phyloP scores from a whole-genome alignment of 2,797 vertebrate species.

The Gastrophryne carolinensis region DNA sequence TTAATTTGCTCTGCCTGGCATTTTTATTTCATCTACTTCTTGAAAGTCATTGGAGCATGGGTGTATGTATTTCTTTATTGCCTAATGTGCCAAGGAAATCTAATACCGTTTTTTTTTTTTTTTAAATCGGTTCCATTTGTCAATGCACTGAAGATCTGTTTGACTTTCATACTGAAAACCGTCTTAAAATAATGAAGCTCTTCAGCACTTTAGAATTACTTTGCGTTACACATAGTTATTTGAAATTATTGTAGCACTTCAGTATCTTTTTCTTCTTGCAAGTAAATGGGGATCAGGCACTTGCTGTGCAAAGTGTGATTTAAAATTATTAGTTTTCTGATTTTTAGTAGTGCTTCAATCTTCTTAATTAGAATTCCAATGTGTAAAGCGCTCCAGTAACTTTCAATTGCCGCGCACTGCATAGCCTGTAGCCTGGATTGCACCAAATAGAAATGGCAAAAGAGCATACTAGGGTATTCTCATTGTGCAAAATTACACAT shows the following conservation, averaged over 20 bases:
- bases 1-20: slow-evolving; percentile 44
- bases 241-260: slow-evolving; percentile 63
- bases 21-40: slow-evolving; percentile 39
- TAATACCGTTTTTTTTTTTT: slow-evolving; percentile 43
- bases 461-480: slow-evolving; percentile 27
- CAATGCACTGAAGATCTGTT: slow-evolving; percentile 54
- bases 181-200: slow-evolving; percentile 55
- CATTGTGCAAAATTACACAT: background rate
- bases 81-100: slow-evolving; percentile 48
- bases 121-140: slow-evolving; percentile 49
- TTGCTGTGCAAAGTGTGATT: slow-evolving; percentile 64
- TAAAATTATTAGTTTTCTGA: slow-evolving; percentile 64
- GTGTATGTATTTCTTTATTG: slow-evolving; percentile 49
- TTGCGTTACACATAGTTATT: slow-evolving; percentile 51
- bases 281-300: slow-evolving; percentile 55
- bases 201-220: slow-evolving; percentile 56
- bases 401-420: slow-evolving; percentile 61
- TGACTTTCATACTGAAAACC: slow-evolving; percentile 57
- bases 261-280: slow-evolving; percentile 59
- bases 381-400: slow-evolving; percentile 60
- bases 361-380: slow-evolving; percentile 66
- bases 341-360: slow-evolving; percentile 65
- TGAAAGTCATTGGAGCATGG: slow-evolving; percentile 49
- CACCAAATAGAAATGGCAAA: slow-evolving; percentile 52
- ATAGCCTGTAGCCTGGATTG: slow-evolving; percentile 49